phyloP scores from a whole-genome alignment of 2,113 vertebrate species.

The Origma solitaria region DNA sequence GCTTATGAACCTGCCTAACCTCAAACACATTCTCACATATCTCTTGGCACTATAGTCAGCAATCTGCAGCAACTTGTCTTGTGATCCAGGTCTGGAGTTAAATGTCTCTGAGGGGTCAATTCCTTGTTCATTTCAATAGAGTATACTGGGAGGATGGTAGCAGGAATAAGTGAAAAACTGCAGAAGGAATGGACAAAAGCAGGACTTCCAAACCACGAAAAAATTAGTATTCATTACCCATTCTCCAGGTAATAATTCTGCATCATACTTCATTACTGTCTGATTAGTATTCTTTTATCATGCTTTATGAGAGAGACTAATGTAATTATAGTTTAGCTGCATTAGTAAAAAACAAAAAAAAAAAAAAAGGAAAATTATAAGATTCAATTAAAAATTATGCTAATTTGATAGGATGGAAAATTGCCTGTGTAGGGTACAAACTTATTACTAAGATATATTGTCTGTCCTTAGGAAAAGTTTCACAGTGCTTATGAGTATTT shows the following conservation, averaged over 20 bases:
- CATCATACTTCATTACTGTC: neutral
- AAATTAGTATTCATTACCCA: neutral
- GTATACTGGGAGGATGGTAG: neutral
- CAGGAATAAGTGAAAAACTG: neutral
- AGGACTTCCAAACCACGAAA: neutral
- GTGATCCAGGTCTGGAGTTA: neutral
- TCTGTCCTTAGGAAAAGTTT: slow-evolving; percentile 3
- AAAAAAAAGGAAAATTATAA: neutral
- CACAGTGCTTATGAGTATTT: neutral
- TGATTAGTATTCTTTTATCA: slow-evolving; percentile 33
- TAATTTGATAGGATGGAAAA: slow-evolving; percentile 19
- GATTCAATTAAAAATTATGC: slow-evolving; percentile 53
- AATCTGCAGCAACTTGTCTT: neutral
- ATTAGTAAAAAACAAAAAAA: slow-evolving; percentile 12
- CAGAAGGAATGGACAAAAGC: neutral
- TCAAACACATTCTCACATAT: neutral
- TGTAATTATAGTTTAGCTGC: slow-evolving; percentile 3
- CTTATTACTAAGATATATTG: neutral
- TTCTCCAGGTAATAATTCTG: neutral
- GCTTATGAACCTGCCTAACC: neutral
- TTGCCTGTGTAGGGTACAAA: neutral
- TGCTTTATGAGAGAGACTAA: neutral
- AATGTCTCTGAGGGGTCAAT: neutral
- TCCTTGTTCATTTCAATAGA: neutral
- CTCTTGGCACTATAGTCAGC: neutral